These are phyloP conservation scores for Conopomorpha cramerella DNA, from an alignment of 1,140 invertebrate species.

Conservation along the genomic window DNA sequence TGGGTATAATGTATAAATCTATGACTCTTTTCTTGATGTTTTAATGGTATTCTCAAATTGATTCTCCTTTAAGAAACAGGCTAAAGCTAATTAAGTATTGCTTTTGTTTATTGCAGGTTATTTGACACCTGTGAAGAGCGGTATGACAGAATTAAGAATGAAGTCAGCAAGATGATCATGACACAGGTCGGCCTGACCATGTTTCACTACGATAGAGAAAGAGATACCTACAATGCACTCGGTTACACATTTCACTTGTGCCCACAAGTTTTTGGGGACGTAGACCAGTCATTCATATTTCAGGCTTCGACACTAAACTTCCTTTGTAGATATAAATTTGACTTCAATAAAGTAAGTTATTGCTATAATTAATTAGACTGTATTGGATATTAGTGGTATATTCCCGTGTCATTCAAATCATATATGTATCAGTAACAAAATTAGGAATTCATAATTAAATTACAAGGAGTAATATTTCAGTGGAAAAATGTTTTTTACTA, in stretches of 20 bases:
- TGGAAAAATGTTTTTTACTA: no score
- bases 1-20: no score
- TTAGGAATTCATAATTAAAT: no score
- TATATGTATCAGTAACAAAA: no score
- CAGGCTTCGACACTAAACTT: constrained; percentile 69
- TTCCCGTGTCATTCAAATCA: no score
- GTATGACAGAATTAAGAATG: constrained; percentile 64
- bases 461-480: no score
- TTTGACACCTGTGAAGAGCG: constrained; percentile 70
- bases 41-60: no score
- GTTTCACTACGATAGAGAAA: constrained; percentile 61
- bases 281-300: constrained; percentile 65
- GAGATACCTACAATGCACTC: constrained; percentile 62
- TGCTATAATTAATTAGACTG: no score
- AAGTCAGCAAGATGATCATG: constrained; percentile 64
- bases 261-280: constrained; percentile 64
- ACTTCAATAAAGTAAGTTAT: constrained; percentile 78
- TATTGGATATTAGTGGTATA: no score
- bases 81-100: constrained; percentile 3
- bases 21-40: no score
- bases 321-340: constrained; percentile 67
- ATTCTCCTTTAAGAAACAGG: no score
- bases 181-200: constrained; percentile 68
- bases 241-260: constrained; percentile 72
- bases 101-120: constrained; percentile 62